Conservation (phyloP, 92 coral and sea anemone genomes). For the Epizoanthus rinbou region DNA sequence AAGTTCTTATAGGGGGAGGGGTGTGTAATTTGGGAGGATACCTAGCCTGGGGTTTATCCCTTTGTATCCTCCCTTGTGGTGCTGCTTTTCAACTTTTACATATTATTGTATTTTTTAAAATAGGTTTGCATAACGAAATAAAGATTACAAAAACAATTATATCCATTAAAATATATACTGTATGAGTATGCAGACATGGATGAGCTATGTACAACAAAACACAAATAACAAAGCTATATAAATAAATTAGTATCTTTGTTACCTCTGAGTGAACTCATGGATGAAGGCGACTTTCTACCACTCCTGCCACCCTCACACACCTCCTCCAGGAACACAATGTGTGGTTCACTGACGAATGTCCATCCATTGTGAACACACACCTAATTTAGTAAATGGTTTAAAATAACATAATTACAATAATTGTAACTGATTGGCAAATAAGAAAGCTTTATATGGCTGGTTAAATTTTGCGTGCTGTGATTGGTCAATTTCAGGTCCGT, state of each 20-base stretch:
- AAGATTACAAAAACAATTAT: too few species aligned
- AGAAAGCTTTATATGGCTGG: too few species aligned
- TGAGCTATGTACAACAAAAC: neutral
- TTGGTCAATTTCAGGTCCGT: too few species aligned
- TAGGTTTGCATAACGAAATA: too few species aligned
- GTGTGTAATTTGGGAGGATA: too few species aligned
- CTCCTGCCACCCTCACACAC: slow-evolving; percentile 80
- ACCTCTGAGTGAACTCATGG: slow-evolving; percentile 89
- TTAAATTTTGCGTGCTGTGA: too few species aligned
- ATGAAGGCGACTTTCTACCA: slow-evolving; percentile 63
- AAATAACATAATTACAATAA: neutral
- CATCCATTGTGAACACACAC: slow-evolving; percentile 97
- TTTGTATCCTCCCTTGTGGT: too few species aligned
- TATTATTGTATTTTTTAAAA: too few species aligned
- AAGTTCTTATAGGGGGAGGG: too few species aligned
- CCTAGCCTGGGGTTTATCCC: too few species aligned
- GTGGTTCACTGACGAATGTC: slow-evolving; percentile 97
- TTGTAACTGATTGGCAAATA: neutral
- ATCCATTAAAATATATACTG: neutral
- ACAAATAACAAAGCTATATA: neutral
- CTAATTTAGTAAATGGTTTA: slow-evolving; percentile 45
- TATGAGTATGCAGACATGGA: neutral
- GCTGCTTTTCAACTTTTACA: too few species aligned
- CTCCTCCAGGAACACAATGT: slow-evolving; percentile 88
- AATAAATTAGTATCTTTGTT: neutral